phyloP scores from a whole-genome alignment of 2,888 invertebrate species.

The Punctoribates punctum region DNA sequence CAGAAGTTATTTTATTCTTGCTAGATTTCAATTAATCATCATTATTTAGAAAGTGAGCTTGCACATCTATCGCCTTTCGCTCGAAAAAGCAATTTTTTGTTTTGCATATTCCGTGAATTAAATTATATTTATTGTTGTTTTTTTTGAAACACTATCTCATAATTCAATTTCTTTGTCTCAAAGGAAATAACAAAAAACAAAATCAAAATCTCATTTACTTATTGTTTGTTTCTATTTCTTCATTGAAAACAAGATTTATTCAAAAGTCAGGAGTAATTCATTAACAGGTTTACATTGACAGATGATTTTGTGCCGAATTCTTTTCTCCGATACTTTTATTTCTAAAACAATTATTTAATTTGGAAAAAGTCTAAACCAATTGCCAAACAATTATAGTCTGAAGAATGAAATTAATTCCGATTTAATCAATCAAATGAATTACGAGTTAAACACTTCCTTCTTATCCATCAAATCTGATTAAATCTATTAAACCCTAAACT shows the following conservation, averaged over 20 bases:
- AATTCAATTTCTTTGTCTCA: not conserved
- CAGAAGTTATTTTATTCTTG: no score
- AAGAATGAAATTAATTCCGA: not conserved
- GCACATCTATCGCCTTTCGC: no score
- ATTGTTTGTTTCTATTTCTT: no score
- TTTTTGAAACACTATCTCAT: conserved; percentile 5
- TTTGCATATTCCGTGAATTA: no score
- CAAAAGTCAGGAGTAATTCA: not conserved
- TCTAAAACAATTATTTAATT: not conserved
- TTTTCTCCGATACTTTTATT: not conserved
- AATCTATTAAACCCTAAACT: not conserved
- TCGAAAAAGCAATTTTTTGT: no score
- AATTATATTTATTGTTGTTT: not conserved
- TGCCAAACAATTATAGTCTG: no score
- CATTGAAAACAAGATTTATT: no score
- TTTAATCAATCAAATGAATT: conserved; percentile 10
- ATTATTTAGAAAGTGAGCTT: not conserved
- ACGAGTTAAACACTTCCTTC: not conserved
- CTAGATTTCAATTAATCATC: not conserved
- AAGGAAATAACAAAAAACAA: not conserved
- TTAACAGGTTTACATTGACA: conserved; percentile 2
- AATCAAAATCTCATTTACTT: not conserved
- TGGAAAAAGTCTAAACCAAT: not conserved
- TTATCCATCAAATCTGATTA: not conserved
- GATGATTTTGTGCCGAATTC: conserved; percentile 22